These are phyloP conservation scores for Athalia cordata DNA, from an alignment of 2,888 invertebrate genomes.

Conservation along the genomic window DNA sequence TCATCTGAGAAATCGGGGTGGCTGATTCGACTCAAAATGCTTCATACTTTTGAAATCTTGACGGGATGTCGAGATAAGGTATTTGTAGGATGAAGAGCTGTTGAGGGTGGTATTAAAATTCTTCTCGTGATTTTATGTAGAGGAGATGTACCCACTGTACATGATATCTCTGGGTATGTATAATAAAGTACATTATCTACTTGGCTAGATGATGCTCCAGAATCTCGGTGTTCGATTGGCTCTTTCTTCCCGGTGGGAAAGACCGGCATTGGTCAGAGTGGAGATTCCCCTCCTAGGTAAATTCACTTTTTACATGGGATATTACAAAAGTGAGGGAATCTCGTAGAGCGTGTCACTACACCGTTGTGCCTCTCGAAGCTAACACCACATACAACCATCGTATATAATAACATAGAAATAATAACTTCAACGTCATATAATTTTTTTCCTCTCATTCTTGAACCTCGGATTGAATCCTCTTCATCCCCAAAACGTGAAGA, in stretches of 20 bases:
- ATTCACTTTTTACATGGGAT: constrained; percentile 72
- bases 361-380: constrained; percentile 70
- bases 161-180: background rate
- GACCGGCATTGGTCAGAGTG: constrained; percentile 66
- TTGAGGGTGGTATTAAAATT: too few relatives aligned
- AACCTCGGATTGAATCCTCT: too few relatives aligned
- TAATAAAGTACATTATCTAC: background rate
- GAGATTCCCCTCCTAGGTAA: constrained; percentile 72
- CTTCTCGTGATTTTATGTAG: too few relatives aligned
- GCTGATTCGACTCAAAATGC: too few relatives aligned
- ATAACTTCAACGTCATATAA: too few relatives aligned
- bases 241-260: constrained; percentile 49
- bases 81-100: too few relatives aligned
- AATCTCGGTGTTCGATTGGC: constrained; percentile 69
- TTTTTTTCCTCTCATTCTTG: too few relatives aligned
- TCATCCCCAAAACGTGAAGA: too few relatives aligned
- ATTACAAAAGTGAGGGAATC: constrained; percentile 73
- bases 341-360: constrained; percentile 74
- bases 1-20: too few relatives aligned
- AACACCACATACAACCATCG: constrained; percentile 56
- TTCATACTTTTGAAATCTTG: too few relatives aligned
- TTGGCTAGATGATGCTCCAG: constrained; percentile 57
- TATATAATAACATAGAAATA: too few relatives aligned
- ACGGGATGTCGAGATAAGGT: too few relatives aligned
- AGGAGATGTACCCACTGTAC: background rate